phyloP scores from a whole-genome alignment of 2,113 vertebrate genomes.

The Ptychochromis oligacanthus region DNA sequence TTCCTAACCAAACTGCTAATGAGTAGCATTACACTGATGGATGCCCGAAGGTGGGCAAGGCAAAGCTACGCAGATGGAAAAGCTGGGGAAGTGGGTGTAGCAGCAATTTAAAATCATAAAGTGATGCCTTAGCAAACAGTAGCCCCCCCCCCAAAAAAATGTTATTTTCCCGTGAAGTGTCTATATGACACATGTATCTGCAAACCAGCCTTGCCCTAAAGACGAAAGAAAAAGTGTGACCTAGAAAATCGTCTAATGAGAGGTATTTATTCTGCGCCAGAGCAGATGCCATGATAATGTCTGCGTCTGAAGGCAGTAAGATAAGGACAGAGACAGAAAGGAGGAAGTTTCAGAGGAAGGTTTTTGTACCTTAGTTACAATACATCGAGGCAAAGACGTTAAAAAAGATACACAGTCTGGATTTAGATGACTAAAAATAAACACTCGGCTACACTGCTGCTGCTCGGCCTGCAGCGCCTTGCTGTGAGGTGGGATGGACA shows the following conservation, averaged over 20 bases:
- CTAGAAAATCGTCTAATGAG: slow-evolving; percentile 48
- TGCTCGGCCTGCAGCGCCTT: not conserved
- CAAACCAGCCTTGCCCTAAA: not conserved
- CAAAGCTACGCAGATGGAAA: not conserved
- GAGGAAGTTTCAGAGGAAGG: slow-evolving; percentile 23
- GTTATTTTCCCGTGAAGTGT: not conserved
- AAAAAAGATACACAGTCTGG: not conserved
- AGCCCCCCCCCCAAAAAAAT: too few relatives aligned
- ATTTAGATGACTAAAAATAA: not conserved
- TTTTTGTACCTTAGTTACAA: slow-evolving; percentile 1
- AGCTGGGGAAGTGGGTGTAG: slow-evolving; percentile 31
- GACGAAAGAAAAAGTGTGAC: not conserved
- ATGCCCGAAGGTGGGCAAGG: slow-evolving; percentile 41
- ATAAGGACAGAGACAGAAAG: slow-evolving; percentile 49
- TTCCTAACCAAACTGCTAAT: slow-evolving; percentile 50
- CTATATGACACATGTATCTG: not conserved
- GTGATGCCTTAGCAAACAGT: not conserved
- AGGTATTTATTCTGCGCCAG: slow-evolving; percentile 61
- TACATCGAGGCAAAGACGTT: not conserved
- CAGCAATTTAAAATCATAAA: slow-evolving; percentile 36
- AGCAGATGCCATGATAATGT: slow-evolving; percentile 51
- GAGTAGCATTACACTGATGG: slow-evolving; percentile 45
- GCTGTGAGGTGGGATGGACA: not conserved
- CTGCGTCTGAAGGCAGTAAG: slow-evolving; percentile 31
- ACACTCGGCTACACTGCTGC: not conserved